These are phyloP conservation scores for Diarsia mendica DNA, from an alignment of 2,888 invertebrate species.

Conservation along the genomic window DNA sequence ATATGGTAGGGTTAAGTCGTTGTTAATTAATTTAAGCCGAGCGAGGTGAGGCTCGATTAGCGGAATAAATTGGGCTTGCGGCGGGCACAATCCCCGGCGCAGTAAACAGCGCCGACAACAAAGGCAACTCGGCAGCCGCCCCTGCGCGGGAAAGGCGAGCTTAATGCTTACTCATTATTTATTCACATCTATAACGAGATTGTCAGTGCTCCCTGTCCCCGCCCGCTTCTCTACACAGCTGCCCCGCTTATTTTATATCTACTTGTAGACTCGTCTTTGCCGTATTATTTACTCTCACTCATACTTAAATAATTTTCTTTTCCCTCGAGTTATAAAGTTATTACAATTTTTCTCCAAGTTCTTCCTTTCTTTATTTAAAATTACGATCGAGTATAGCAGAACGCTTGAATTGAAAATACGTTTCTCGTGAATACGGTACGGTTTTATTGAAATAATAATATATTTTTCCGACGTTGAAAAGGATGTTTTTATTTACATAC, in stretches of 20 bases:
- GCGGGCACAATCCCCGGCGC: conserved; percentile 83
- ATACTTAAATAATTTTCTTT: conserved; percentile 81
- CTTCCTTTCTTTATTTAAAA: conserved; percentile 70
- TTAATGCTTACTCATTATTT: conserved; percentile 89
- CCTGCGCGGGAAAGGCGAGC: conserved; percentile 78
- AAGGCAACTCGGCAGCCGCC: conserved; percentile 81
- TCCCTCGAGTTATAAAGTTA: conserved; percentile 79
- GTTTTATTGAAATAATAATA: conserved; percentile 72
- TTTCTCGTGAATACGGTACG: conserved; percentile 61
- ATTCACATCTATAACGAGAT: conserved; percentile 89
- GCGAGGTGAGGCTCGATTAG: conserved; percentile 87
- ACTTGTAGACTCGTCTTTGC: conserved; percentile 69
- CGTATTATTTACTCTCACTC: conserved; percentile 77
- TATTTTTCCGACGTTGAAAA: conserved; percentile 68
- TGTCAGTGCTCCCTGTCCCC: conserved; percentile 84
- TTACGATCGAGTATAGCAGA: conserved; percentile 60
- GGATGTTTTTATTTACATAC: conserved; percentile 73
- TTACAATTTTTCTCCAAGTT: conserved; percentile 78
- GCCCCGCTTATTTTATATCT: conserved; percentile 79
- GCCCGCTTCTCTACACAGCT: conserved; percentile 72
- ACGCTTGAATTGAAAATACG: conserved; percentile 59
- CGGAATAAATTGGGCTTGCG: conserved; percentile 88
- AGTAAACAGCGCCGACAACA: conserved; percentile 87
- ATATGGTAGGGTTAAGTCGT: conserved; percentile 80
- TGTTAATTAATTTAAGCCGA: conserved; percentile 87